These are phyloP conservation scores for Cryptus viduatorius DNA, from an alignment of 2,888 invertebrate species.

Conservation along the genomic window DNA sequence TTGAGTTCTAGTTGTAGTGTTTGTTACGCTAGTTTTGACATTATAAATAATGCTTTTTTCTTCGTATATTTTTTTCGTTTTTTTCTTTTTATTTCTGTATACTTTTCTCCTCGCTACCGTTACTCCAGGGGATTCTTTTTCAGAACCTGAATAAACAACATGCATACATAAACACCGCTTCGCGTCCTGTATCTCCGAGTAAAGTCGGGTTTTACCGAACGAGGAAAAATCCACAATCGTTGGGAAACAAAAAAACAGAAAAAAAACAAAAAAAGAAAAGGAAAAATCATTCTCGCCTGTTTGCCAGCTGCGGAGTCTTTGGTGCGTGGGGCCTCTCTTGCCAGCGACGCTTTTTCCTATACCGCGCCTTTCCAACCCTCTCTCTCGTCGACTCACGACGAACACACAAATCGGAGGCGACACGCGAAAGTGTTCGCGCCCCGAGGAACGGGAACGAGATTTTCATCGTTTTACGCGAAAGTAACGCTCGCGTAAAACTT, in stretches of 20 bases:
- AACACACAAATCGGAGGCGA: slow-evolving; percentile 62
- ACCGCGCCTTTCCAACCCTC: slow-evolving; percentile 35
- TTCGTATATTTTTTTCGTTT: background rate
- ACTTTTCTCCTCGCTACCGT: slow-evolving; percentile 5
- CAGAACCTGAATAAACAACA: slow-evolving; percentile 46
- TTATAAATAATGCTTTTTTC: slow-evolving; percentile 38
- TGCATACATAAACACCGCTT: slow-evolving; percentile 27
- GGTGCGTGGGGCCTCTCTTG: slow-evolving; percentile 17
- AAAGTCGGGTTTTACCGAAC: slow-evolving; percentile 53
- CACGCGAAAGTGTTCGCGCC: slow-evolving; percentile 62
- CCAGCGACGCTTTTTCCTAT: slow-evolving; percentile 35
- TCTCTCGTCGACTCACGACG: slow-evolving; percentile 27
- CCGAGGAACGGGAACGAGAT: slow-evolving; percentile 53
- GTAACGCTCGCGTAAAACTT: slow-evolving; percentile 46
- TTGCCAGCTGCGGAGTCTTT: slow-evolving; percentile 50
- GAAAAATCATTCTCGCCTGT: slow-evolving; percentile 63
- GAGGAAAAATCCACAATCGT: slow-evolving; percentile 55
- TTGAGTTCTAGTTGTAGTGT: background rate
- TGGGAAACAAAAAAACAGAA: slow-evolving; percentile 2
- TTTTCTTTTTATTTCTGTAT: slow-evolving; percentile 3
- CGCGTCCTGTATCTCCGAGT: background rate
- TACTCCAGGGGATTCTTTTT: slow-evolving; percentile 19
- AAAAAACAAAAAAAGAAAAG: slow-evolving; percentile 1
- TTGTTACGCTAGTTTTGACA: slow-evolving; percentile 10
- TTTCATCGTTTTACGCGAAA: slow-evolving; percentile 66